Conservation (phyloP, 2,888 invertebrate genomes). For the Eucera pruinosa region DNA sequence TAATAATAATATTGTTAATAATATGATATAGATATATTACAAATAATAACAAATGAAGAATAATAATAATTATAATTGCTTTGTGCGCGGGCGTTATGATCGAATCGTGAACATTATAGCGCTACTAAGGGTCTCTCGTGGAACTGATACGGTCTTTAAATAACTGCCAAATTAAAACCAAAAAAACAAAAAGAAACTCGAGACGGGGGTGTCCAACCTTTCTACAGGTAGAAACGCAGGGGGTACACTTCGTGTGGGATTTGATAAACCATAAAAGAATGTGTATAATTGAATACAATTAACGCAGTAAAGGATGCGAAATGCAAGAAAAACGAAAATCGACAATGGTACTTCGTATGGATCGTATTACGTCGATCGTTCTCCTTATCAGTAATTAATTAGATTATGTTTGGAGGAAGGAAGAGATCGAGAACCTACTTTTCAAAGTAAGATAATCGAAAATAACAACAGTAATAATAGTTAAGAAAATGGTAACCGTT, state of each 20-base stretch:
- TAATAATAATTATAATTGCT: constrained; percentile 56
- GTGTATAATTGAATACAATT: neutral
- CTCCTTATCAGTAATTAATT: neutral
- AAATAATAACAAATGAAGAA: constrained; percentile 40
- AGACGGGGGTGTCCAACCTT: constrained; percentile 71
- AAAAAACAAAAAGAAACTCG: constrained; percentile 37
- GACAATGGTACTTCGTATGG: neutral
- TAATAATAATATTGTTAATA: constrained; percentile 23
- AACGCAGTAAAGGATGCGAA: neutral
- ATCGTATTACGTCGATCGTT: neutral
- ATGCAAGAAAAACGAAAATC: neutral
- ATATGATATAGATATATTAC: constrained; percentile 22
- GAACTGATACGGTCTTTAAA: constrained; percentile 74
- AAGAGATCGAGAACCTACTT: neutral
- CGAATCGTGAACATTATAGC: constrained; percentile 53
- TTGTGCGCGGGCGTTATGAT: constrained; percentile 49
- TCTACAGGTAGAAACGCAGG: constrained; percentile 40
- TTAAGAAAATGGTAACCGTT: too few species aligned
- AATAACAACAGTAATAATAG: too few species aligned
- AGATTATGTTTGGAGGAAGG: neutral
- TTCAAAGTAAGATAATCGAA: neutral
- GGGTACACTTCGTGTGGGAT: constrained; percentile 1
- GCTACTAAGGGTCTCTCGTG: constrained; percentile 54
- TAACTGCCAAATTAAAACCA: constrained; percentile 76
- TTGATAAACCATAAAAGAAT: neutral